A percentile compares a stretch with the other conserved stretches of the same genome.
These are phyloP conservation scores for Orthosia incerta DNA, from an alignment of 2,888 invertebrate genomes.

Conservation along the genomic window DNA sequence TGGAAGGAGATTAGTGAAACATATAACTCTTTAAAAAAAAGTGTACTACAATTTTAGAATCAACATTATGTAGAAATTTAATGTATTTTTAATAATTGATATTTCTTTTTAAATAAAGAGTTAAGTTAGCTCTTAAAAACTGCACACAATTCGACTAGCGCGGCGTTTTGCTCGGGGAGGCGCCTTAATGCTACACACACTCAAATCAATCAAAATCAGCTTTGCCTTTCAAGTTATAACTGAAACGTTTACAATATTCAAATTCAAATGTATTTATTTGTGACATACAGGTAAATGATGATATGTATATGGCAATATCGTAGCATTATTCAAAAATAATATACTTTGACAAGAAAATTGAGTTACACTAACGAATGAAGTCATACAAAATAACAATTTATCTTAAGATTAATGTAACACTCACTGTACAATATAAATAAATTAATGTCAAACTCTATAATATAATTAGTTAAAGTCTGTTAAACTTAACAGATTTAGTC, in stretches of 20 bases:
- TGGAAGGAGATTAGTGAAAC: too few species aligned
- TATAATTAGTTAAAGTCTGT: slow-evolving; percentile 22
- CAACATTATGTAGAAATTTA: too few species aligned
- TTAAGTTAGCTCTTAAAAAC: too few species aligned
- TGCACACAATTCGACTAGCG: too few species aligned
- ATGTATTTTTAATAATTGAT: too few species aligned
- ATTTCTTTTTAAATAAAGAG: too few species aligned
- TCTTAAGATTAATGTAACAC: neutral
- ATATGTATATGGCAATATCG: neutral
- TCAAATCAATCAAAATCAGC: slow-evolving; percentile 37
- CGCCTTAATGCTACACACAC: neutral
- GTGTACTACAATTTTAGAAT: too few species aligned
- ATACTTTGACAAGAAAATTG: slow-evolving; percentile 25
- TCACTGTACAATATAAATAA: slow-evolving; percentile 4
- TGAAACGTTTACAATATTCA: slow-evolving; percentile 2
- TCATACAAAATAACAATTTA: slow-evolving; percentile 18
- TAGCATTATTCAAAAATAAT: slow-evolving; percentile 30
- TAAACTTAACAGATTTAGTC: slow-evolving; percentile 2
- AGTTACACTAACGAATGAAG: slow-evolving; percentile 19
- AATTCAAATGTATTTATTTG: too few species aligned
- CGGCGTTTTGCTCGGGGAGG: too few species aligned
- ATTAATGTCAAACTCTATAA: slow-evolving; percentile 25
- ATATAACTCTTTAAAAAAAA: too few species aligned
- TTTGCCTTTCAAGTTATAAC: slow-evolving; percentile 10
- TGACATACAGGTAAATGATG: too few species aligned